Conservation (phyloP, 2,888 invertebrate genomes). For the Lycia hirtaria region DNA sequence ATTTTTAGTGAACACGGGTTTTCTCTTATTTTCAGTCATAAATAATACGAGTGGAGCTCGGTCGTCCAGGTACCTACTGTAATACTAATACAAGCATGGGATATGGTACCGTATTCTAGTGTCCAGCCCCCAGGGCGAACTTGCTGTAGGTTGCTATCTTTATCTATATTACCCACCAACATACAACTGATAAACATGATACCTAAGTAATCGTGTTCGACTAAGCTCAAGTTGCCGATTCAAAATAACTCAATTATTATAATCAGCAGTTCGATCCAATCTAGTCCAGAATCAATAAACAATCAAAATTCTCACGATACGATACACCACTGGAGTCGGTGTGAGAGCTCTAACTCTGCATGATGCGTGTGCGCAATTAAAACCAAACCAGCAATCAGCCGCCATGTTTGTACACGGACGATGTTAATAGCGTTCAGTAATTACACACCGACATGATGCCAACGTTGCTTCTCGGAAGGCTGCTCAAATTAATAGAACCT, state of each 20-base stretch:
- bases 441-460: constrained; percentile 82
- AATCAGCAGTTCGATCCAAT: constrained; percentile 26
- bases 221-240: constrained; percentile 16
- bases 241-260: constrained; percentile 32
- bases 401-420: constrained; percentile 85
- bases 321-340: constrained; percentile 65
- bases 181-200: constrained; percentile 1
- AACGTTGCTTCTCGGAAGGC: constrained; percentile 82
- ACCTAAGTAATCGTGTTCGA: constrained; percentile 7
- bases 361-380: constrained; percentile 85
- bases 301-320: constrained; percentile 77
- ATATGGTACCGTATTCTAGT: no score
- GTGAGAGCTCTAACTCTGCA: constrained; percentile 73
- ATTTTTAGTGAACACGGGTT: no score
- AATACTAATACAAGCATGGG: no score
- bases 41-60: no score
- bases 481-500: constrained; percentile 82
- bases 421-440: constrained; percentile 84
- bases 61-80: no score
- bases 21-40: no score
- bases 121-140: no score
- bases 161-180: not conserved
- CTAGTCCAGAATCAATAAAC: constrained; percentile 69
- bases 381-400: constrained; percentile 84
- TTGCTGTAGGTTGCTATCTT: no score